Conservation (phyloP, 2,888 invertebrate genomes). For the Xestia sexstrigata region DNA sequence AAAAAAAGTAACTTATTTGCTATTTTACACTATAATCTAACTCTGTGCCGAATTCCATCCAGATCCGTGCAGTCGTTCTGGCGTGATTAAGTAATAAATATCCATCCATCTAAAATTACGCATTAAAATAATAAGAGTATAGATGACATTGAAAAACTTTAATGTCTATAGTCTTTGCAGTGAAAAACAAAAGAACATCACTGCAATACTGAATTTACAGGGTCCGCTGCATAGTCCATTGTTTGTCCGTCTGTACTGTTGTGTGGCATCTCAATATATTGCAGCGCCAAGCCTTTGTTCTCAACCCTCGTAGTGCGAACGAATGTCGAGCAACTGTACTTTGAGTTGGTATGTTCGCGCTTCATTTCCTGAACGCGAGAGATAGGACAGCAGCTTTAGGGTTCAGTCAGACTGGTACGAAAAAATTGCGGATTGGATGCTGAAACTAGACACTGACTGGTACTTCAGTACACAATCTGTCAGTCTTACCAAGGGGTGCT, state of each 20-base stretch:
- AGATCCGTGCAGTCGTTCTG: too few relatives aligned
- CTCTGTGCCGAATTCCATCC: too few relatives aligned
- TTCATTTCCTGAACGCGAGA: constrained; percentile 44
- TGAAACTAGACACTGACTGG: too few relatives aligned
- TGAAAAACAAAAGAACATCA: constrained; percentile 26
- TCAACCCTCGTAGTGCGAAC: constrained; percentile 8
- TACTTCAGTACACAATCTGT: too few relatives aligned
- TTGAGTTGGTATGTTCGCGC: constrained; percentile 4
- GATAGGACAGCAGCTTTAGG: not conserved
- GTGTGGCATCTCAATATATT: constrained; percentile 37
- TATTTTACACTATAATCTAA: too few relatives aligned
- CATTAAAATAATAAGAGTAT: too few relatives aligned
- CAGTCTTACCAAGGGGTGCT: too few relatives aligned
- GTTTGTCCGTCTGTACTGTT: constrained; percentile 24
- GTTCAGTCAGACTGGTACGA: not conserved
- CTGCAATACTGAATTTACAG: constrained; percentile 33
- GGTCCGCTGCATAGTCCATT: constrained; percentile 42
- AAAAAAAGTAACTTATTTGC: too few relatives aligned
- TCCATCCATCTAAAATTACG: too few relatives aligned
- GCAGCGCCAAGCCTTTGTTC: constrained; percentile 38
- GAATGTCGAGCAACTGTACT: constrained; percentile 5
- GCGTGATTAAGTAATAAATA: too few relatives aligned
- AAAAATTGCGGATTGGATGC: not conserved
- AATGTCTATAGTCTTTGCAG: too few relatives aligned
- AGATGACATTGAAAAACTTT: too few relatives aligned